phyloP scores from a whole-genome alignment of 2,797 vertebrate species.

The Crypturellus tataupa region DNA sequence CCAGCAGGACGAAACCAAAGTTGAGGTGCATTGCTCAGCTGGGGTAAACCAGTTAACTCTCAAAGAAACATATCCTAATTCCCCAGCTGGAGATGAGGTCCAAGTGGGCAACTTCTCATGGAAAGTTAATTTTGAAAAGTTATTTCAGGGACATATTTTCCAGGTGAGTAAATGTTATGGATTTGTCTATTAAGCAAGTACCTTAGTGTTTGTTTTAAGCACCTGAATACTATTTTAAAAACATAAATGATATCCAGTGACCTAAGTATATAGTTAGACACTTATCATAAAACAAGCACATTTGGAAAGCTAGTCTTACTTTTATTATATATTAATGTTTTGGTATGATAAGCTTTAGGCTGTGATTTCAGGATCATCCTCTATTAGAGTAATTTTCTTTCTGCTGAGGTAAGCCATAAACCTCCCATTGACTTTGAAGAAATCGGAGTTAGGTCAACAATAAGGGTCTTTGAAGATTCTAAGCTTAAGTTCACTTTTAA shows the following conservation, averaged over 20 bases:
- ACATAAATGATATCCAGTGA: background rate
- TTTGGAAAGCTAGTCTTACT: background rate
- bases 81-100: slow-evolving; percentile 38
- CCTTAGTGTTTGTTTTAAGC: slow-evolving; percentile 16
- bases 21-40: background rate
- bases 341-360: background rate
- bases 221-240: slow-evolving; percentile 37
- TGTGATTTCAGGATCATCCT: slow-evolving; percentile 23
- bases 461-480: slow-evolving; percentile 10
- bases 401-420: background rate
- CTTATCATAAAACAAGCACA: background rate
- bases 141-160: slow-evolving; percentile 54
- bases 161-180: slow-evolving; percentile 54
- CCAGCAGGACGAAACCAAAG: background rate
- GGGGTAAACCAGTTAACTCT: slow-evolving; percentile 36
- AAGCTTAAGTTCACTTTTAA: slow-evolving; percentile 45
- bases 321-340: background rate
- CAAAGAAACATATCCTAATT: slow-evolving; percentile 49
- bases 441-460: background rate
- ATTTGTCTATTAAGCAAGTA: slow-evolving; percentile 43
- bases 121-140: slow-evolving; percentile 56
- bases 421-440: slow-evolving; percentile 2
- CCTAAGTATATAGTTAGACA: background rate
- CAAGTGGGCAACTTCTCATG: slow-evolving; percentile 19
- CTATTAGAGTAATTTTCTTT: background rate